A percentile compares a stretch with the other conserved stretches of the same genome.
Evolutionary conservation across 2,797 vertebrate species (phyloP).

Genomic region (Trachurus trachurus): DNA sequence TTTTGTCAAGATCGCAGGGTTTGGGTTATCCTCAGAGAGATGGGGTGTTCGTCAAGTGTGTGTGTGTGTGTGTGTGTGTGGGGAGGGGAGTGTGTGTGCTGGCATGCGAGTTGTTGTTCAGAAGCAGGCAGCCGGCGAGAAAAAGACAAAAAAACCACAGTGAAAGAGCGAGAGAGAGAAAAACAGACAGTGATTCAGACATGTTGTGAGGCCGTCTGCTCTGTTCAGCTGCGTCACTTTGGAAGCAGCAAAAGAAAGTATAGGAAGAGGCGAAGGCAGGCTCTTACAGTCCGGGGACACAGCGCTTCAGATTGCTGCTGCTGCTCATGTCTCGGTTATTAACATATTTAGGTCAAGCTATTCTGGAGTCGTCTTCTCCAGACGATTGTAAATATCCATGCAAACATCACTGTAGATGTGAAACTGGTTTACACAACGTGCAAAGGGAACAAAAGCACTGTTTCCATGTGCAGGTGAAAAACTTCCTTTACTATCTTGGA

Average conservation of each 20-base stretch:
- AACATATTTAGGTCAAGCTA: constrained; percentile 34
- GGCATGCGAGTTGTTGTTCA: constrained; percentile 32
- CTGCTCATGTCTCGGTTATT: constrained; percentile 19
- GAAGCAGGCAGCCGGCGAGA: constrained; percentile 12
- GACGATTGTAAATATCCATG: background rate
- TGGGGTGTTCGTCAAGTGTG: background rate
- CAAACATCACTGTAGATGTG: background rate
- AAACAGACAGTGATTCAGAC: constrained; percentile 33
- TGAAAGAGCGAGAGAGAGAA: constrained; percentile 12
- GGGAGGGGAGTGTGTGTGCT: constrained; percentile 21
- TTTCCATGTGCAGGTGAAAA: too few relatives aligned
- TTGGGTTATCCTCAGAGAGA: constrained; percentile 23
- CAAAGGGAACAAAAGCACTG: background rate
- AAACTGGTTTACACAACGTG: background rate
- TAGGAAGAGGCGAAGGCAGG: constrained; percentile 21
- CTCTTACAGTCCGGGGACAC: background rate
- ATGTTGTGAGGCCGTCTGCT: constrained; percentile 8
- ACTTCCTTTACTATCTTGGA: too few relatives aligned
- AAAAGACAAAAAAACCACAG: background rate
- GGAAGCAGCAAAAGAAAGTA: constrained; percentile 8
- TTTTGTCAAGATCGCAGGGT: background rate
- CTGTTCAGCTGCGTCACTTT: constrained; percentile 13
- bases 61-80: constrained; percentile 19
- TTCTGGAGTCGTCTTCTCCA: background rate
- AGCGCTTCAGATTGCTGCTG: background rate